Percentiles rank a stretch among this genome's conserved stretches.
phyloP scores from a whole-genome alignment of 2,888 invertebrate genomes.

The Eupithecia vulgata region DNA sequence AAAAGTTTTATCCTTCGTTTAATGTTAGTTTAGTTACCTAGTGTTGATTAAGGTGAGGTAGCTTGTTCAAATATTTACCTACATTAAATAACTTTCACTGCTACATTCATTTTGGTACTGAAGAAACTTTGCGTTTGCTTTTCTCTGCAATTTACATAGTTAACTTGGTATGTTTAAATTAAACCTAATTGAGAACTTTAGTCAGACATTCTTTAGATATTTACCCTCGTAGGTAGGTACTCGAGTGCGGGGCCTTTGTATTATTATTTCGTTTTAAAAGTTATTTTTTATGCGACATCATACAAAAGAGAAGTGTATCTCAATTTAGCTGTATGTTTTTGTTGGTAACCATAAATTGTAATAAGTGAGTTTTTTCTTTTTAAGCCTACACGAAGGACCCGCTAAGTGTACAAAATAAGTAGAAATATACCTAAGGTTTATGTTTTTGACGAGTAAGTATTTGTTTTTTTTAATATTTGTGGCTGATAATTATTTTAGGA shows the following conservation, averaged over 20 bases:
- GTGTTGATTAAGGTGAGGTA: no score
- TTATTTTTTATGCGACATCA: no score
- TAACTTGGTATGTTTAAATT: not conserved
- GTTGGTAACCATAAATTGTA: no score
- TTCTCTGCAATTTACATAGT: not conserved
- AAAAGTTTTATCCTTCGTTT: no score
- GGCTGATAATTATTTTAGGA: not conserved
- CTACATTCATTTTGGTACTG: not conserved
- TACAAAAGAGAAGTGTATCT: no score
- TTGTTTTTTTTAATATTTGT: not conserved
- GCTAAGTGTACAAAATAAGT: not conserved
- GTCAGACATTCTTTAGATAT: no score
- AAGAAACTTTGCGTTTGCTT: not conserved
- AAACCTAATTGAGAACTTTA: not conserved
- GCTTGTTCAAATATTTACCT: no score
- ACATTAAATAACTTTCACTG: not conserved
- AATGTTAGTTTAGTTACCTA: not conserved
- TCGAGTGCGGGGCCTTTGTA: not conserved
- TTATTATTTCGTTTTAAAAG: not conserved
- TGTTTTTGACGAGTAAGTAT: not conserved
- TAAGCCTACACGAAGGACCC: no score
- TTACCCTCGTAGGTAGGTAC: not conserved
- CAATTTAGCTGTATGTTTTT: no score
- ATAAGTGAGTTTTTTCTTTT: no score
- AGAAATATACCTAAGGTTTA: not conserved